Evolutionary conservation across 2,113 vertebrate species (phyloP).

Genomic region (Pedionomus torquatus): DNA sequence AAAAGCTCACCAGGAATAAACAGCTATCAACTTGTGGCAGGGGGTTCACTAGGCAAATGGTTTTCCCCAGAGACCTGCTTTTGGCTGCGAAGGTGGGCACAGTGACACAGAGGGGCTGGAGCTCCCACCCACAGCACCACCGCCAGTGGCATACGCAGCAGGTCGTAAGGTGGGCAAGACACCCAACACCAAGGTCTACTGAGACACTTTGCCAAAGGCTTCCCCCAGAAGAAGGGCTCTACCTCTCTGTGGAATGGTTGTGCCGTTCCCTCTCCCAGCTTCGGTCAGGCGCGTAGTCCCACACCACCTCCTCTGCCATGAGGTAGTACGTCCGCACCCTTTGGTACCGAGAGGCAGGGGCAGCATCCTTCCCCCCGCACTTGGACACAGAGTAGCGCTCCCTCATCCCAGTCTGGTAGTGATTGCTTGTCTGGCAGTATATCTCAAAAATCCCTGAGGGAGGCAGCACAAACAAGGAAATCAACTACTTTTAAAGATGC

Average conservation of each 20-base stretch:
- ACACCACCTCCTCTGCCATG: slow-evolving; percentile 72
- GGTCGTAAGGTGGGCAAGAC: background rate
- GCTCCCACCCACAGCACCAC: background rate
- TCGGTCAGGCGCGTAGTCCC: slow-evolving; percentile 77
- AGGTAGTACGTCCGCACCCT: slow-evolving; percentile 68
- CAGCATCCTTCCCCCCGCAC: slow-evolving; percentile 17
- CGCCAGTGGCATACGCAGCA: fast-evolving
- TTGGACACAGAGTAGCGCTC: slow-evolving; percentile 65
- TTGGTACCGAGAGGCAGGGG: background rate
- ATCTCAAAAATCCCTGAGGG: slow-evolving; percentile 75
- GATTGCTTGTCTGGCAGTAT: slow-evolving; percentile 75
- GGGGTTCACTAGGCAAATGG: background rate
- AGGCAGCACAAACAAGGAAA: background rate
- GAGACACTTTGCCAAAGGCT: background rate
- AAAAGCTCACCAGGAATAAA: background rate
- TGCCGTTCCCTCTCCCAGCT: slow-evolving; percentile 75
- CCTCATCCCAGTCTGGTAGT: slow-evolving; percentile 78
- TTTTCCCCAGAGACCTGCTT: background rate
- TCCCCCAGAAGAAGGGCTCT: background rate
- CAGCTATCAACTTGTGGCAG: background rate
- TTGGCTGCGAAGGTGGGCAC: background rate
- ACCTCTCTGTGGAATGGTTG: slow-evolving; percentile 73
- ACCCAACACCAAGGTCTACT: background rate
- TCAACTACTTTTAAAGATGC: background rate
- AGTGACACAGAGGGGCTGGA: fast-evolving